Conservation (phyloP, 2,888 invertebrate species). For the Coecobrya sp. region DNA sequence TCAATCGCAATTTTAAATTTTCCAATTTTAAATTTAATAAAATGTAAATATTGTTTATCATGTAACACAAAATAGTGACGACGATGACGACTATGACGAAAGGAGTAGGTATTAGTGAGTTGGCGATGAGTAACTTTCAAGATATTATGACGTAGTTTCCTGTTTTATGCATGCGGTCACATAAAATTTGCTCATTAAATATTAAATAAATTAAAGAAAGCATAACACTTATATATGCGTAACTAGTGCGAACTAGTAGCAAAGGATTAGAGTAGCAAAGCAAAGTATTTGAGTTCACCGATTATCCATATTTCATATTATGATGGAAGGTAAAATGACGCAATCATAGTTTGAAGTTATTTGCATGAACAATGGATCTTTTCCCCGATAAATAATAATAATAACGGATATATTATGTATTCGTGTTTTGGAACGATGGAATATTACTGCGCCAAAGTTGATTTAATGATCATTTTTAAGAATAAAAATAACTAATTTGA, state of each 20-base stretch:
- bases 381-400: not conserved
- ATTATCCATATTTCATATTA: not conserved
- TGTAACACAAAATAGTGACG: not conserved
- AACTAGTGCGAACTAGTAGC: too few species aligned
- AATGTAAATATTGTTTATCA: too few species aligned
- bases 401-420: not conserved
- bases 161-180: slow-evolving; percentile 43
- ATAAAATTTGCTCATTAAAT: slow-evolving; percentile 43
- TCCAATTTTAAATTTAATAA: too few species aligned
- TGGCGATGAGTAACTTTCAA: not conserved
- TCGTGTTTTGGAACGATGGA: slow-evolving; percentile 40
- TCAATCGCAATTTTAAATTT: too few species aligned
- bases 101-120: not conserved
- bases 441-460: not conserved
- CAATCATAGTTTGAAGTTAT: not conserved
- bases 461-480: not conserved
- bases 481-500: slow-evolving; percentile 52
- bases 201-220: not conserved
- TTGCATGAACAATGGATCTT: not conserved
- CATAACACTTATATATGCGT: too few species aligned
- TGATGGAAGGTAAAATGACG: not conserved
- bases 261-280: not conserved
- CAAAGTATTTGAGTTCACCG: not conserved
- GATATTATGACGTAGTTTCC: slow-evolving; percentile 53
- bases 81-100: not conserved